Evolutionary conservation across 2,113 vertebrate species (phyloP).

Genomic region (Platichthys flesus): DNA sequence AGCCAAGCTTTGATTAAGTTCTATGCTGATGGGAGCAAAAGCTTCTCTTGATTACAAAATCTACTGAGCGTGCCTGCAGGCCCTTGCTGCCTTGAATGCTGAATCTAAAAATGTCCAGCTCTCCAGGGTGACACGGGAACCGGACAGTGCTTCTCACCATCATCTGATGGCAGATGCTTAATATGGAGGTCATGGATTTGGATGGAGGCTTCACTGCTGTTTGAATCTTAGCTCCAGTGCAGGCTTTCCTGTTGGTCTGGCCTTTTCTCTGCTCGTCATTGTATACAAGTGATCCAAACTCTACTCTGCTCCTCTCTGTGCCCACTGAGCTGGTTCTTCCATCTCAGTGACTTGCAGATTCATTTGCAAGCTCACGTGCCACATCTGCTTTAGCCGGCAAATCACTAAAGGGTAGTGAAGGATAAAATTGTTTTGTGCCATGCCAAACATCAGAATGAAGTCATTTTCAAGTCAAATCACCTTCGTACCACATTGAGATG

Average conservation of each 20-base stretch:
- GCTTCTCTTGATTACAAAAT: conserved; percentile 53
- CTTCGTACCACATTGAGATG: not conserved
- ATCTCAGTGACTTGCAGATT: not conserved
- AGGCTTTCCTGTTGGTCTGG: conserved; percentile 22
- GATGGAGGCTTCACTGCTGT: not conserved
- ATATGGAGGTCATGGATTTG: not conserved
- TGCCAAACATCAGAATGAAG: not conserved
- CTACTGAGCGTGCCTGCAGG: conserved; percentile 17
- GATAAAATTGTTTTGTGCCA: not conserved
- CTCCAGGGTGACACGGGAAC: not conserved
- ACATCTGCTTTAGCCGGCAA: not conserved
- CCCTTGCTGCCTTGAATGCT: not conserved
- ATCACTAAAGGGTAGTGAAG: not conserved
- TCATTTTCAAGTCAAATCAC: no score
- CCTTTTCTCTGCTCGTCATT: conserved; percentile 41
- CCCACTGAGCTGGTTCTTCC: not conserved
- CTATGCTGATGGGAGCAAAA: conserved; percentile 36
- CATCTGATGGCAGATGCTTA: not conserved
- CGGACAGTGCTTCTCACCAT: conserved; percentile 5
- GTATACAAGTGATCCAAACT: conserved; percentile 40
- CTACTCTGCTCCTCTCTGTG: not conserved
- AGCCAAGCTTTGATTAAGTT: conserved; percentile 52
- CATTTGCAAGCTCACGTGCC: not conserved
- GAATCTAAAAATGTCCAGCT: conserved; percentile 15
- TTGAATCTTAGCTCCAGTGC: conserved; percentile 7